Conservation (phyloP, 2,113 vertebrate genomes). For the Elanoides forficatus region DNA sequence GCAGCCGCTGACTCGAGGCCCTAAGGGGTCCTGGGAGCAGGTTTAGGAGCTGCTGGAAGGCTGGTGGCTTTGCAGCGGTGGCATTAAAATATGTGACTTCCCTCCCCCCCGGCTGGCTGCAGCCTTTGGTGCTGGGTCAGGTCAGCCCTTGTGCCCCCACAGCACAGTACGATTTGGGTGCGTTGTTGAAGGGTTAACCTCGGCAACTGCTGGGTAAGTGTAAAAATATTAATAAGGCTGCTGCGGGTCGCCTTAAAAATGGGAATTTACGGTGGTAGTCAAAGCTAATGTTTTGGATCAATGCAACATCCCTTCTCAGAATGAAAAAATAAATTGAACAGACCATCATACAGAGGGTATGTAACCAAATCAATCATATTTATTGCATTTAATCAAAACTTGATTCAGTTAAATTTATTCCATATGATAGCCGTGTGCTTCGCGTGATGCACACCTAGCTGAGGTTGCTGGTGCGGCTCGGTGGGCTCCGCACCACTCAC, state of each 20-base stretch:
- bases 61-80: neutral
- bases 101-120: neutral
- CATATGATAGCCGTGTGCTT: slow-evolving; percentile 27
- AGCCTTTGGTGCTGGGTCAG: neutral
- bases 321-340: slow-evolving; percentile 44
- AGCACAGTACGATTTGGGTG: neutral
- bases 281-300: slow-evolving; percentile 56
- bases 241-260: neutral
- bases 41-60: neutral
- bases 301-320: slow-evolving; percentile 50
- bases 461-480: neutral
- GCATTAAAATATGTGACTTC: neutral
- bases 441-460: neutral
- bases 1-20: neutral
- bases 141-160: neutral
- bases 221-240: slow-evolving; percentile 60
- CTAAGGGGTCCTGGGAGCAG: neutral
- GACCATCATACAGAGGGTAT: neutral
- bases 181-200: neutral
- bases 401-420: slow-evolving; percentile 58
- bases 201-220: neutral
- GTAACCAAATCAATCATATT: slow-evolving; percentile 64
- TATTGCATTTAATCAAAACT: slow-evolving; percentile 69
- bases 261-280: slow-evolving; percentile 61
- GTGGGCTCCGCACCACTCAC: neutral